These are phyloP conservation scores for Melanotaenia maccullochi DNA, from an alignment of 2,797 vertebrate genomes.

Conservation along the genomic window DNA sequence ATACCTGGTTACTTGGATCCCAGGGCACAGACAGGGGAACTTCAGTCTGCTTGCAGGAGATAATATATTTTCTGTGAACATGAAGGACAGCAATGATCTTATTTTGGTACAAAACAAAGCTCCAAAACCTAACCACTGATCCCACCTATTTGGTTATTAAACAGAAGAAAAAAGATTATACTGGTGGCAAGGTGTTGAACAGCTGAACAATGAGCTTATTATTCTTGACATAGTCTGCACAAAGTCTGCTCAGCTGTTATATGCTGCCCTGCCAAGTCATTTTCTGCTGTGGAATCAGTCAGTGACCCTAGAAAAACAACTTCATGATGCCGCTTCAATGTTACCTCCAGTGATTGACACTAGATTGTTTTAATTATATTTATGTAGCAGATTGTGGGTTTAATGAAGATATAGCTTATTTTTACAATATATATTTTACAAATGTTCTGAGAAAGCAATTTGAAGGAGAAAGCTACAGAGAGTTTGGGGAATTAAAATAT, in stretches of 20 bases:
- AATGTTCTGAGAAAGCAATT: not conserved
- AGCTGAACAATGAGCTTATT: conserved; percentile 66
- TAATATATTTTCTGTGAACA: conserved; percentile 91
- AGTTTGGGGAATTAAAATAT: too few relatives aligned
- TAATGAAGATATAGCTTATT: not conserved
- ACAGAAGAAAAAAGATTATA: conserved; percentile 38
- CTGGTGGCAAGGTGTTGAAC: conserved; percentile 31
- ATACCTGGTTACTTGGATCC: conserved; percentile 97
- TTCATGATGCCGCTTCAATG: conserved; percentile 3
- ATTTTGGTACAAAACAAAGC: conserved; percentile 18
- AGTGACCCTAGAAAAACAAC: conserved; percentile 1
- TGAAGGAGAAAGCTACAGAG: not conserved
- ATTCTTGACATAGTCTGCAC: conserved; percentile 45
- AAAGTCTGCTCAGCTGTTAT: conserved; percentile 61
- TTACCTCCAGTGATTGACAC: not conserved
- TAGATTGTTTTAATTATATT: not conserved
- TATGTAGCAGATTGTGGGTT: not conserved
- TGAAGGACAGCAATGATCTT: conserved; percentile 10
- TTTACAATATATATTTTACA: too few relatives aligned
- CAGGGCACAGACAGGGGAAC: conserved; percentile 95
- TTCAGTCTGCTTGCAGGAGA: conserved; percentile 91
- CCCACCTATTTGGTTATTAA: conserved; percentile 26
- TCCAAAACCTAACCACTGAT: conserved; percentile 4
- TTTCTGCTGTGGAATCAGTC: conserved; percentile 32
- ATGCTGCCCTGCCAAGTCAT: conserved; percentile 57